Base-by-base conservation (phyloP, 2,888 invertebrate species). In the Synanthedon vespiformis region DNA sequence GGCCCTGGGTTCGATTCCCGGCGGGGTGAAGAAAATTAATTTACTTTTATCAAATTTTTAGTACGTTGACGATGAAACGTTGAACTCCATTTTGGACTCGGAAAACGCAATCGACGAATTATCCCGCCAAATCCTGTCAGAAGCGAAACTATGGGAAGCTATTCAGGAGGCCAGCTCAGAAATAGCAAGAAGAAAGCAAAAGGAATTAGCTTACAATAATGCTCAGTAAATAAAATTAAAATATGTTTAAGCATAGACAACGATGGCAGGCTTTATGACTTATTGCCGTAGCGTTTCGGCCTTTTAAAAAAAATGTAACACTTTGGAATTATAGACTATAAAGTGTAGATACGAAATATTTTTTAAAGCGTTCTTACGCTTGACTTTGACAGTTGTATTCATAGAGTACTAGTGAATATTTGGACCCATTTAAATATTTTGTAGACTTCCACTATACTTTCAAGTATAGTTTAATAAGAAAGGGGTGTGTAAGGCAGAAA, bases 81-180 rank as follows among this genome's bases (percentile, higher is more conserved):
- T 93, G 41, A 90, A 89, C 52, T 89, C 92, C 34, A 78, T 93
- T 22, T 75, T 93, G 58, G 93, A 93, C 64, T 91, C 91, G 50
- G 91, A 92, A 13, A 90, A 92, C 64, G 91, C 92, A 0, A 91
- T 92, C 6, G 91, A 93, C 64, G 93, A 94, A 62, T 87, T 94
- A 0, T 93, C 92, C 59, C 89, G 94, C 58, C 94, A 94, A 74
- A 94, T 94, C 14, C 88, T 94, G 72, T 93, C 93, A 0, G 93
- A 94, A 78, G 94, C 94, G 0, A 92, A 92, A 60, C 83, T 92
- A 16, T 94, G 93, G 90, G 94, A 94, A 66, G 93, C 94, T 3
- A 92, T 94, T 14, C 94, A 94, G 65, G 93, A 93, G 64, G 93
- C 93, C 1, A 92, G 92, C 69, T 89, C 90, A 11, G 93, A 93